Conservation (phyloP, 2,113 vertebrate species). For the Azemiops feae region DNA sequence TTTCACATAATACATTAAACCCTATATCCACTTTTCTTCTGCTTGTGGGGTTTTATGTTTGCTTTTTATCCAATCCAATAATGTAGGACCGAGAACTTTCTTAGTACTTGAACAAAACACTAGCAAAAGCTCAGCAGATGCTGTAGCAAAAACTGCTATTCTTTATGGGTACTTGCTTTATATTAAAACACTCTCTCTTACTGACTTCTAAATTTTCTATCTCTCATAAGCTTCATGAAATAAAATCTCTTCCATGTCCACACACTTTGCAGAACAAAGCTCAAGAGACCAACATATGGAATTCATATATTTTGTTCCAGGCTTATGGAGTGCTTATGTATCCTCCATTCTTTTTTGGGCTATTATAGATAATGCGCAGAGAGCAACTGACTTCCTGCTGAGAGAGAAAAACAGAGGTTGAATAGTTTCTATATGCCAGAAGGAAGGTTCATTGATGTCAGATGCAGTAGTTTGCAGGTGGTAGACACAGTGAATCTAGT, state of each 20-base stretch:
- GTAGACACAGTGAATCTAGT: neutral
- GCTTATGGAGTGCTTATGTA: slow-evolving; percentile 47
- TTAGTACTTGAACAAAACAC: neutral
- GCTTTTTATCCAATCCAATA: neutral
- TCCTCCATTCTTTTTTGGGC: neutral
- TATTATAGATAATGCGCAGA: slow-evolving; percentile 37
- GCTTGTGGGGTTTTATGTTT: neutral
- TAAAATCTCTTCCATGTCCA: slow-evolving; percentile 29
- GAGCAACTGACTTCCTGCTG: slow-evolving; percentile 28
- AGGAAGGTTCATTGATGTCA: slow-evolving; percentile 29
- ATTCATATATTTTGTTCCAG: slow-evolving; percentile 48
- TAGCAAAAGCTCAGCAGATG: neutral
- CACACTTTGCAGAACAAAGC: slow-evolving; percentile 23
- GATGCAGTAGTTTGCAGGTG: slow-evolving; percentile 42
- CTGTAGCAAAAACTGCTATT: neutral
- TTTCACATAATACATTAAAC: neutral
- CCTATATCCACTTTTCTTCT: neutral
- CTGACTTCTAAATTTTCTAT: slow-evolving; percentile 36
- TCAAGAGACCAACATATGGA: slow-evolving; percentile 49
- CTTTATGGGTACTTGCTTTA: neutral
- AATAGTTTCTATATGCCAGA: slow-evolving; percentile 13
- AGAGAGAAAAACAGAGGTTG: slow-evolving; percentile 15
- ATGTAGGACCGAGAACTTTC: neutral
- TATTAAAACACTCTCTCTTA: neutral
- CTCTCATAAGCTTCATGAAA: slow-evolving; percentile 33